These are phyloP conservation scores for Linyphia triangularis DNA, from an alignment of 2,888 invertebrate species.

Conservation along the genomic window DNA sequence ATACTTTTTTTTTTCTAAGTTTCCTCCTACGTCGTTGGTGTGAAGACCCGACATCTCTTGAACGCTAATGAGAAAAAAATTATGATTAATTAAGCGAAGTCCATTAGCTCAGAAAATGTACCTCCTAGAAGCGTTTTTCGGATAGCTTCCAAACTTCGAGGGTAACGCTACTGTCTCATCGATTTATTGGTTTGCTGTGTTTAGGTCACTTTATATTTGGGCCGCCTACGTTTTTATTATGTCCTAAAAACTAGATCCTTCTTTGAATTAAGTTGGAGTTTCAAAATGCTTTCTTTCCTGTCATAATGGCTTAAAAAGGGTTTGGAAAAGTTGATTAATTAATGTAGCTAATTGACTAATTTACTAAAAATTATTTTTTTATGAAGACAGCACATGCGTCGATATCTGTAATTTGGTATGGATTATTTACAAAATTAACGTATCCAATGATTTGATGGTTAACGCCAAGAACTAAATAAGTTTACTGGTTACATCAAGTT, in stretches of 20 bases:
- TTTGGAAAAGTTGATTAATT: too few relatives aligned
- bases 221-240: not conserved
- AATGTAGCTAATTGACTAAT: too few relatives aligned
- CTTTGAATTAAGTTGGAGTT: too few relatives aligned
- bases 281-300: too few relatives aligned
- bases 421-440: too few relatives aligned
- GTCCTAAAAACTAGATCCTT: not conserved
- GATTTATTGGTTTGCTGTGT: constrained; percentile 42
- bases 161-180: not conserved
- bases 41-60: not conserved
- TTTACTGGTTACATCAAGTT: too few relatives aligned
- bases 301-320: too few relatives aligned
- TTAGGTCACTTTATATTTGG: constrained; percentile 22
- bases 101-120: constrained; percentile 56
- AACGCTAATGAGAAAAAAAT: constrained; percentile 62
- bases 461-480: too few relatives aligned
- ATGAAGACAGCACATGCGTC: too few relatives aligned
- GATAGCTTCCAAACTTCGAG: constrained; percentile 1
- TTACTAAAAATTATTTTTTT: too few relatives aligned
- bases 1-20: constrained; percentile 5
- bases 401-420: too few relatives aligned
- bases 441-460: too few relatives aligned
- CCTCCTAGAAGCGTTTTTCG: constrained; percentile 31
- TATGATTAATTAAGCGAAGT: constrained; percentile 64
- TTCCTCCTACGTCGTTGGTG: constrained; percentile 9